A percentile compares a stretch with the other conserved stretches of the same genome.
These are phyloP conservation scores for Grammomys surdaster DNA, from an alignment of 2,113 vertebrate species.

Conservation along the genomic window DNA sequence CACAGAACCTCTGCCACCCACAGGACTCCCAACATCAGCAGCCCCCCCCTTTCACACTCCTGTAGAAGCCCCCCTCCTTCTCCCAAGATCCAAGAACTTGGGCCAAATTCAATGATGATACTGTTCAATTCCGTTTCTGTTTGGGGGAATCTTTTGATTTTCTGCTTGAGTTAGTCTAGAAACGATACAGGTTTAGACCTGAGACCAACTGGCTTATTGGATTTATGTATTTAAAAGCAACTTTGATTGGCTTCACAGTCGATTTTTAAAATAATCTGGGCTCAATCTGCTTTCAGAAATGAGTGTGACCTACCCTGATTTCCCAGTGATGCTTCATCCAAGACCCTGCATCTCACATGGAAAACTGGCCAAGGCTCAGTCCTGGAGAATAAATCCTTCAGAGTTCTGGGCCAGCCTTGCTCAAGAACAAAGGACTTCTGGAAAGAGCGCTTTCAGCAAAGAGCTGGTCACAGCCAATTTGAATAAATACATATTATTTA, in stretches of 20 bases:
- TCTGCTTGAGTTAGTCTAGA: constrained; percentile 75
- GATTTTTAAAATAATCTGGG: constrained; percentile 63
- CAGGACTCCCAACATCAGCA: background rate
- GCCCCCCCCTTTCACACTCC: rapidly evolving
- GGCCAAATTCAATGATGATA: constrained; percentile 27
- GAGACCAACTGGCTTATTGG: constrained; percentile 70
- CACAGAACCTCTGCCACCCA: constrained; percentile 7
- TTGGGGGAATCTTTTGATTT: constrained; percentile 80
- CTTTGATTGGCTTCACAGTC: constrained; percentile 72
- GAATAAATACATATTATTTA: background rate
- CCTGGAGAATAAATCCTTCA: background rate
- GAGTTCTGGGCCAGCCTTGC: background rate
- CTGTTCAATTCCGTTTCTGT: constrained; percentile 62
- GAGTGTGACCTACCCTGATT: background rate
- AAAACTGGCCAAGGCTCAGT: constrained; percentile 6
- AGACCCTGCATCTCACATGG: background rate
- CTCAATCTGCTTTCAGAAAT: constrained; percentile 48
- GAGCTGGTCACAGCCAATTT: background rate
- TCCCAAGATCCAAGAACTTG: background rate
- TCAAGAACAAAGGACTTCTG: background rate
- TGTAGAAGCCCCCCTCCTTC: background rate
- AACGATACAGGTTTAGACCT: constrained; percentile 70
- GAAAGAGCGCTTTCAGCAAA: constrained; percentile 46
- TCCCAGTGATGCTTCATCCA: background rate
- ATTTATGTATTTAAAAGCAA: constrained; percentile 78